Base-by-base conservation (phyloP, 2,113 vertebrate genomes). In the Tyto alba region DNA sequence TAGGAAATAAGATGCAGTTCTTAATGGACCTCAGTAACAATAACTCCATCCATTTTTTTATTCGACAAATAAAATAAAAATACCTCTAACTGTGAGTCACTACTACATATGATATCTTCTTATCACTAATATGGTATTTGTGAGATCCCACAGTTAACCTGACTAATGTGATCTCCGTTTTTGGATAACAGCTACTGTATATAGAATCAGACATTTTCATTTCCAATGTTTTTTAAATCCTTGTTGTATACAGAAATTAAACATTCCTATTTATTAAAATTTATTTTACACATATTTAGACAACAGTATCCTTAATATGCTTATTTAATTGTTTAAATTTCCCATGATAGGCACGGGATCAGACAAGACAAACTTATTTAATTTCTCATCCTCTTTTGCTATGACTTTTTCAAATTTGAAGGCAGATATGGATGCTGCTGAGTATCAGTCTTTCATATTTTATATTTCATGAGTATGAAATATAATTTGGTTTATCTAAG, bases 21-120 rank as follows among this genome's bases (percentile, higher is more conserved):
- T 48, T 36, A 55, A 67, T 41, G 15, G 25, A 38, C 16, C 6
- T 81, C n/a, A 62, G 23, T 60, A 76, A 57, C 6, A 72, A 15
- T 47, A 79, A 56, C 5, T 48, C 21, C 16, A 68, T 62, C 27
- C 12, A 69, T 13, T 73, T 59, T 59, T 85, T 74, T 50, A 56
- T 80, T 80, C 32, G 57, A 26, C 0, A 2, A 68, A 63, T 71
- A 53, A 77, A 77, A 48, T 20, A 14, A 29, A 50, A 73, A 41
- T 29, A 3, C 3, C 16, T 71, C 7, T 6, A 36, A 4, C 20
- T 47, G 10, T 1, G 1, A 53, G 21, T 55, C 32, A 62, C 13
- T 17, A 36, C 29, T 38, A 13, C 32, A 18, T 71, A 25, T 63
- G 23, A 66, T 52, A 38, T 25, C 13, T 88, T 56, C 21, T 47